Evolutionary conservation across 2,888 invertebrate species (phyloP), one percentile per base, ranked within the genome.

Genomic region (Macroteleia sp.): DNA sequence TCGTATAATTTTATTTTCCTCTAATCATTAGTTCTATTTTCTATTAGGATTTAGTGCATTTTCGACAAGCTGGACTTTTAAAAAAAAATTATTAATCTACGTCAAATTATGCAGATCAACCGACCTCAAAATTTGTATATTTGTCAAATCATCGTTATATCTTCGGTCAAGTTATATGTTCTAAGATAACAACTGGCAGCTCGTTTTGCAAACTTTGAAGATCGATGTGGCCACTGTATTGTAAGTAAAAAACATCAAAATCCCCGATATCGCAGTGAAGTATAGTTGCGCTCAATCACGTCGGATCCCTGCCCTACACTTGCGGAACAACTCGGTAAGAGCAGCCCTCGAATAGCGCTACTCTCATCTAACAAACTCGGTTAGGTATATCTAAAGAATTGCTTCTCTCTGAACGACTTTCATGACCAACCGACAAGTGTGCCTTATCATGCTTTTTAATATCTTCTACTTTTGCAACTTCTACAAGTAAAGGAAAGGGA

Each of bases 171-270:
- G 57, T 66, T 78, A 64, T 69, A 39, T 44, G 56, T 56, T 39
- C 36, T 32, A 36, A 74, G 74, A 78, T 74, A 78, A 66, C 74
- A 74, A 78, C 74, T 34, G 62, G 62, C 73, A 77, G 67, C 73
- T 78, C 78, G 78, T 78, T 78, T 78, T 50, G 70, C 74, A 73
- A 78, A 78, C 73, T 78, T 75, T 64, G 10, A 74, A 74, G 78
- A 78, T 70, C 70, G 74, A 78, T 78, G 78, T 50, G 59, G 70
- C 52, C 39, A 42, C 59, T 74, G 70, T 57, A 67, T 74, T 74
- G 78, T 14, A 41, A 41, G 74, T 61, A 66, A 74, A 78, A 74
- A 78, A 77, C 69, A 74, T 64, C 74, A 69, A 69, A 78, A 69
- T 77, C 78, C 64, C 74, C 66, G 78, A 78, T 78, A 78, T 46